phyloP scores from a whole-genome alignment of 2,113 vertebrate genomes.

The Chitala chitala region DNA sequence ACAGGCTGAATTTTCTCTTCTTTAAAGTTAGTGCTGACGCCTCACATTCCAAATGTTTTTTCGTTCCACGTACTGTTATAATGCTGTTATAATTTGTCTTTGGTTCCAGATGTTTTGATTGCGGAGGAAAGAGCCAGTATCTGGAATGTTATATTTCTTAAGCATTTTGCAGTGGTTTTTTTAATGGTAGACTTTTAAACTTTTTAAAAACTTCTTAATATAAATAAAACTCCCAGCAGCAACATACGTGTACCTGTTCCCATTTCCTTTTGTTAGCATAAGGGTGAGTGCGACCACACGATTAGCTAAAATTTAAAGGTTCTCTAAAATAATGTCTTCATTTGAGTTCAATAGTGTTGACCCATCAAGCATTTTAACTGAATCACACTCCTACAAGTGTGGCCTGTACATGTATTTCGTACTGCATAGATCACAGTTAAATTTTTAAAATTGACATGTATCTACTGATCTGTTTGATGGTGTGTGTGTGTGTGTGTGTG shows the following conservation, averaged over 20 bases:
- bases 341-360: no score
- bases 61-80: neutral
- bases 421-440: no score
- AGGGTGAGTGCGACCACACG: neutral
- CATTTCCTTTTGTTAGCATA: neutral
- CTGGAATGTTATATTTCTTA: no score
- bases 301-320: neutral
- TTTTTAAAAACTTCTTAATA: neutral
- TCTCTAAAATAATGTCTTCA: no score
- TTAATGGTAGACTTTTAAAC: no score
- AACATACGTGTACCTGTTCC: neutral
- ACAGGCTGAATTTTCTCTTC: slow-evolving; percentile 35
- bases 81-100: neutral
- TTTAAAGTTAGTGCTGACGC: slow-evolving; percentile 42
- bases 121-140: neutral
- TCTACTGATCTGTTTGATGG: neutral
- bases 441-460: neutral
- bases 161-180: no score
- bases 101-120: neutral
- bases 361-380: no score
- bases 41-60: slow-evolving; percentile 26
- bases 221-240: neutral
- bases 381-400: no score
- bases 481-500: no score
- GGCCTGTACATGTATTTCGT: no score